phyloP scores from a whole-genome alignment of 2,797 vertebrate species.

The Chaenodraco wilsoni region DNA sequence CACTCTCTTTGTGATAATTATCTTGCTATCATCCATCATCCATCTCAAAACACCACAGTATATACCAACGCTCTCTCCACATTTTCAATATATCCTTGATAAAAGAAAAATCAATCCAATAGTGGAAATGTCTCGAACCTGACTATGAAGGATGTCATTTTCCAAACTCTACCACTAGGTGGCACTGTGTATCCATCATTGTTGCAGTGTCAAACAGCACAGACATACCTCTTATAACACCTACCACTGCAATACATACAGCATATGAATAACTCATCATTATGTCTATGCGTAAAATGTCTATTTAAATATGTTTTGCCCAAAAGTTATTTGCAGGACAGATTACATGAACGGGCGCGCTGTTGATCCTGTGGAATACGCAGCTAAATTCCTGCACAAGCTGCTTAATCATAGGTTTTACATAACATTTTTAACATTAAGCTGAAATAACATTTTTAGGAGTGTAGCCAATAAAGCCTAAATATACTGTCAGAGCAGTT shows the following conservation, averaged over 20 bases:
- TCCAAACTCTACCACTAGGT: conserved; percentile 62
- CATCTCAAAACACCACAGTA: not conserved
- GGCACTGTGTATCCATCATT: conserved; percentile 67
- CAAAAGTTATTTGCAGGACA: conserved; percentile 6
- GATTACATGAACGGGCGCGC: not conserved
- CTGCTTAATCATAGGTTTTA: conserved; percentile 49
- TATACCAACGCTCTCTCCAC: too few species aligned
- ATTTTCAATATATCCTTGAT: too few species aligned
- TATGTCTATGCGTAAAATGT: conserved; percentile 9
- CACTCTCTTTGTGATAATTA: too few species aligned
- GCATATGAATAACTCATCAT: conserved; percentile 17
- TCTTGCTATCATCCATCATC: not conserved
- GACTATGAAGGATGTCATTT: not conserved
- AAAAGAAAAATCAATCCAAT: too few species aligned
- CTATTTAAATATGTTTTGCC: not conserved
- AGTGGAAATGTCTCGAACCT: not conserved
- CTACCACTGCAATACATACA: not conserved
- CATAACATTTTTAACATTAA: conserved; percentile 27
- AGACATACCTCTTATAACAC: not conserved
- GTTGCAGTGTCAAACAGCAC: not conserved
- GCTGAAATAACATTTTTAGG: conserved; percentile 18
- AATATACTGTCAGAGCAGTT: conserved; percentile 8
- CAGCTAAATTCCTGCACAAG: conserved; percentile 33
- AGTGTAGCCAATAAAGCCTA: conserved; percentile 9
- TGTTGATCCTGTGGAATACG: conserved; percentile 24